Evolutionary conservation across 2,113 vertebrate species (phyloP).

Genomic region (Thalassarche chlororhynchos): DNA sequence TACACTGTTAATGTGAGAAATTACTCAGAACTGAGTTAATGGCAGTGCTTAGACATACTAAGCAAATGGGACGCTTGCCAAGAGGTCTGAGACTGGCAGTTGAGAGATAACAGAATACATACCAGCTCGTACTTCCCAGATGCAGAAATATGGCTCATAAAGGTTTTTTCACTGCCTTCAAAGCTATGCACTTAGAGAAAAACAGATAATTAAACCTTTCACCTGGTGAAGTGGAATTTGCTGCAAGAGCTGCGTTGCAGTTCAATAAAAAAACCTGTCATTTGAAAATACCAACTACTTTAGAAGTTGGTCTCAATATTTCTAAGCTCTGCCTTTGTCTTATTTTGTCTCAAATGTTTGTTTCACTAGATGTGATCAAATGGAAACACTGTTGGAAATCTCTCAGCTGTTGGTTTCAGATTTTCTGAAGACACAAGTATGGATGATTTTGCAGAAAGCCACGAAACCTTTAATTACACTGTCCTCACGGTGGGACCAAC

Average conservation of each 20-base stretch:
- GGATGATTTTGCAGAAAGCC: background rate
- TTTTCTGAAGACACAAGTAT: background rate
- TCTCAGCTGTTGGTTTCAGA: background rate
- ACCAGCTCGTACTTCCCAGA: background rate
- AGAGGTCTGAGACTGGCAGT: background rate
- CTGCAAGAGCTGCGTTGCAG: background rate
- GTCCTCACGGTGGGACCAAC: background rate
- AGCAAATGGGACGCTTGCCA: background rate
- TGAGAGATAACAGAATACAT: background rate
- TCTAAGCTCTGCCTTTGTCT: background rate
- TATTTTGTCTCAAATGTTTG: background rate
- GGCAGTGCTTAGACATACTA: background rate
- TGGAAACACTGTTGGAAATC: background rate
- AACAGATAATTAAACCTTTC: background rate
- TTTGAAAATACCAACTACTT: background rate
- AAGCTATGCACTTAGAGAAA: background rate
- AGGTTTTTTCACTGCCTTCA: background rate
- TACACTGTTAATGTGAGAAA: background rate
- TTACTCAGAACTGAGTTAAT: background rate
- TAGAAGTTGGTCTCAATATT: background rate
- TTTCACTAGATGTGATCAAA: background rate
- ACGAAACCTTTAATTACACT: background rate
- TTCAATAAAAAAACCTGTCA: background rate
- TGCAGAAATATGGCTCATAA: background rate
- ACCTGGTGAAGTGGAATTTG: background rate